A percentile compares a stretch with the other conserved stretches of the same genome.
phyloP scores from a whole-genome alignment of 2,113 vertebrate species.

The Grammomys dolichurus region DNA sequence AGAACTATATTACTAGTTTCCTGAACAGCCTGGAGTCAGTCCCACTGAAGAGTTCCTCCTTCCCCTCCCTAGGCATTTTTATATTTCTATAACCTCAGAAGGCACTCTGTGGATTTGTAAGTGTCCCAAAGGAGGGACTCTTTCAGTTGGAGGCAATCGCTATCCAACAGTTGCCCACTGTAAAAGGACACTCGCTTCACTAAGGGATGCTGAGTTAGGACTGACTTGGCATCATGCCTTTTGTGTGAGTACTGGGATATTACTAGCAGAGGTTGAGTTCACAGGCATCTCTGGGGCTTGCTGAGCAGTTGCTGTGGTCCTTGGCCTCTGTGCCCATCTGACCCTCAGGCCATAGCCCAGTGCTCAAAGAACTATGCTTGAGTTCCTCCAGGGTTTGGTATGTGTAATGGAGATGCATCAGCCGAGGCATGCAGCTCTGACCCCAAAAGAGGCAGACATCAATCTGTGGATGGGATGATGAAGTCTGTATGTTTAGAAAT shows the following conservation, averaged over 20 bases:
- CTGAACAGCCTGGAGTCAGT: neutral
- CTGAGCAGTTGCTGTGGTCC: neutral
- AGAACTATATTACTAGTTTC: neutral
- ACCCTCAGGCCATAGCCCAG: neutral
- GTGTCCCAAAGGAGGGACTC: neutral
- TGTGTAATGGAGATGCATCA: neutral
- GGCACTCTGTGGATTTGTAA: neutral
- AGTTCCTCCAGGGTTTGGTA: neutral
- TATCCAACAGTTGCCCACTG: neutral
- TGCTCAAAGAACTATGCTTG: neutral
- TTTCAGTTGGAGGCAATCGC: neutral
- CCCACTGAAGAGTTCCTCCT: neutral
- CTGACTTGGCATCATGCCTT: neutral
- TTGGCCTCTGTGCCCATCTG: neutral
- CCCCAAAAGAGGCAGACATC: neutral
- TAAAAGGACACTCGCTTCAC: neutral
- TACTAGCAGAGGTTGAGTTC: neutral
- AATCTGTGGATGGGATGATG: accelerated
- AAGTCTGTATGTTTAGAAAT: neutral
- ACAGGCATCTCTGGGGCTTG: neutral
- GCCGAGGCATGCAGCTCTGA: neutral
- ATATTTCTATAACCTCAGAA: neutral
- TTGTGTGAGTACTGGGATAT: neutral
- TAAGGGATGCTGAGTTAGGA: accelerated
- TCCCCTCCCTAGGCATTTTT: neutral